Conservation (phyloP, 2,888 invertebrate genomes). For the Alsophila aescularia region DNA sequence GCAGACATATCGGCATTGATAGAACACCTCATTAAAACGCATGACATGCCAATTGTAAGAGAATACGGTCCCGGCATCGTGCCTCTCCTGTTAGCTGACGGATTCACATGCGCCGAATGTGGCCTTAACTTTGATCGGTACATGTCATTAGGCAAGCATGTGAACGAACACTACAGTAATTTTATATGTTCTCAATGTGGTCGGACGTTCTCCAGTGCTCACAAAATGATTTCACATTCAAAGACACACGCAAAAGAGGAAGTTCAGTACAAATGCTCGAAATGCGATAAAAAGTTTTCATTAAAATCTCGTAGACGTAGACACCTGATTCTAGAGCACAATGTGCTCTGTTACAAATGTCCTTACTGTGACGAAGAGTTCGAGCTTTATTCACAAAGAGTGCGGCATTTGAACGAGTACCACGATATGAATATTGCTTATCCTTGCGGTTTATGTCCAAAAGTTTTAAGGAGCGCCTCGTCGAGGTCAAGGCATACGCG, state of each 20-base stretch:
- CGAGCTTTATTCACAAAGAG: slow-evolving; percentile 50
- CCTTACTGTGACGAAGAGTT: slow-evolving; percentile 45
- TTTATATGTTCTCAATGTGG: slow-evolving; percentile 39
- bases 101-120: slow-evolving; percentile 10
- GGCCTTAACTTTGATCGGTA: slow-evolving; percentile 7
- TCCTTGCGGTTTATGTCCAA: slow-evolving; percentile 64
- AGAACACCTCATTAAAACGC: slow-evolving; percentile 17
- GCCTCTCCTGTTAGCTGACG: slow-evolving; percentile 6
- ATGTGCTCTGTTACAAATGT: slow-evolving; percentile 45
- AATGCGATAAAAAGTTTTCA: slow-evolving; percentile 36
- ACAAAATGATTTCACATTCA: slow-evolving; percentile 15
- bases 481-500: slow-evolving; percentile 67
- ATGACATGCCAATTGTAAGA: slow-evolving; percentile 4
- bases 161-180: slow-evolving; percentile 49
- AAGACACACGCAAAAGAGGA: slow-evolving; percentile 34
- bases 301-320: slow-evolving; percentile 43
- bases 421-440: slow-evolving; percentile 56
- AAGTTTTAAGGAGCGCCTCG: slow-evolving; percentile 64
- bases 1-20: slow-evolving; percentile 1
- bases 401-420: slow-evolving; percentile 37
- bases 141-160: slow-evolving; percentile 47
- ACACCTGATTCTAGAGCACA: slow-evolving; percentile 56
- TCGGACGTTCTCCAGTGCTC: slow-evolving; percentile 46
- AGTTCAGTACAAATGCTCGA: slow-evolving; percentile 40
- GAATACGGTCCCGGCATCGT: slow-evolving; percentile 3